Percentiles rank a stretch among this genome's conserved stretches.
Evolutionary conservation across 2,888 invertebrate genomes (phyloP).

Genomic region (Hypolimnas misippus): DNA sequence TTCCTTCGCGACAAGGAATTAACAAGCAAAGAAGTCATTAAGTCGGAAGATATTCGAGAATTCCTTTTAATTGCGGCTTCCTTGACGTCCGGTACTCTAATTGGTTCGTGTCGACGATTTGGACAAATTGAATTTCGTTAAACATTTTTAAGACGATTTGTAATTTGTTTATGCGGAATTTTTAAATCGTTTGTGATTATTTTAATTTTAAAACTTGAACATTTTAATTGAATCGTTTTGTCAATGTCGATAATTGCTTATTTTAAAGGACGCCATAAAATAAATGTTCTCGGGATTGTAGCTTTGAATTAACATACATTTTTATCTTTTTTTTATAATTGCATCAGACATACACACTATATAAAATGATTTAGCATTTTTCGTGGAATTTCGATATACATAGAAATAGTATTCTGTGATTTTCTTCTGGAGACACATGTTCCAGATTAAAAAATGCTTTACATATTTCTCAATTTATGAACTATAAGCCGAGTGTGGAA

Average conservation of each 20-base stretch:
- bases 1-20: conserved; percentile 83
- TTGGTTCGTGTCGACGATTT: conserved; percentile 77
- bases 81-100: conserved; percentile 77
- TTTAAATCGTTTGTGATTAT: conserved; percentile 37
- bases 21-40: conserved; percentile 85
- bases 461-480: too few species aligned
- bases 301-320: not conserved
- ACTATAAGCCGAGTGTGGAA: too few species aligned
- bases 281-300: not conserved
- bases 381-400: too few species aligned
- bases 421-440: too few species aligned
- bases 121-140: conserved; percentile 68
- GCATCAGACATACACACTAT: not conserved
- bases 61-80: conserved; percentile 82
- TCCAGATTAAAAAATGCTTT: too few species aligned
- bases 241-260: conserved; percentile 16
- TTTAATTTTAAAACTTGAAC: conserved; percentile 32
- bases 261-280: conserved; percentile 7
- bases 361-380: not conserved
- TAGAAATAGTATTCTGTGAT: too few species aligned
- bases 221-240: conserved; percentile 30
- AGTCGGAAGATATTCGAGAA: conserved; percentile 82
- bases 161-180: conserved; percentile 43
- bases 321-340: not conserved
- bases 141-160: conserved; percentile 49